Percentiles rank a stretch among this genome's conserved stretches.
Evolutionary conservation across 2,797 vertebrate species (phyloP).

Genomic region (Bradypodion ventrale): DNA sequence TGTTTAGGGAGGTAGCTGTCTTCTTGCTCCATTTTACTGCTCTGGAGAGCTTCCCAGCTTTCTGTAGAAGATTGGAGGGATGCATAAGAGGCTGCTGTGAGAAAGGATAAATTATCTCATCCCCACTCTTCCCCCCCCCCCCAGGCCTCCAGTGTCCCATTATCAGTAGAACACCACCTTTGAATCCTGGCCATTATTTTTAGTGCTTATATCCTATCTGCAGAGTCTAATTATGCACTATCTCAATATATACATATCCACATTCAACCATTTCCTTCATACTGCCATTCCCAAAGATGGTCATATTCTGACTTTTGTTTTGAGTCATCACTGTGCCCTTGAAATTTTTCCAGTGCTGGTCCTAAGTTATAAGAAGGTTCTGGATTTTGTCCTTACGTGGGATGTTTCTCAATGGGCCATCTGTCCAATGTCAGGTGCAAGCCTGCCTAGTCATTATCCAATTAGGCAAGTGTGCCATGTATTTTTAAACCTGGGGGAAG

Average conservation of each 20-base stretch:
- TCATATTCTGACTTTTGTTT: background rate
- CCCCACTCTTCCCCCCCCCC: no score
- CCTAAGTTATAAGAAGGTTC: background rate
- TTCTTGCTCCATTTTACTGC: no score
- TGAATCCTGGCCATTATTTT: background rate
- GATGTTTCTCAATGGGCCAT: background rate
- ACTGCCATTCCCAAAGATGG: background rate
- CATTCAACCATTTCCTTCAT: background rate
- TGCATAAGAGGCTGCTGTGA: background rate
- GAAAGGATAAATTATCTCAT: background rate
- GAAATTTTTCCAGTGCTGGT: no score
- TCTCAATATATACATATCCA: background rate
- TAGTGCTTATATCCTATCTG: background rate
- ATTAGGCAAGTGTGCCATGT: background rate
- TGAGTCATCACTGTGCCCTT: background rate
- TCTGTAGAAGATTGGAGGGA: no score
- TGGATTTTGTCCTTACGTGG: background rate
- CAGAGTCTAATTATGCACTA: background rate
- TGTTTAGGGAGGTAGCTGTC: no score
- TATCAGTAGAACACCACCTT: background rate
- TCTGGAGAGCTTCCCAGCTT: no score
- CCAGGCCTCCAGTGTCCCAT: no score
- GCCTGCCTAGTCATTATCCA: background rate
- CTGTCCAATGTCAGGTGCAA: background rate
- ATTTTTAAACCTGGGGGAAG: no score